Evolutionary conservation across 2,797 vertebrate species (phyloP).

Genomic region (Ptychadena robeensis): DNA sequence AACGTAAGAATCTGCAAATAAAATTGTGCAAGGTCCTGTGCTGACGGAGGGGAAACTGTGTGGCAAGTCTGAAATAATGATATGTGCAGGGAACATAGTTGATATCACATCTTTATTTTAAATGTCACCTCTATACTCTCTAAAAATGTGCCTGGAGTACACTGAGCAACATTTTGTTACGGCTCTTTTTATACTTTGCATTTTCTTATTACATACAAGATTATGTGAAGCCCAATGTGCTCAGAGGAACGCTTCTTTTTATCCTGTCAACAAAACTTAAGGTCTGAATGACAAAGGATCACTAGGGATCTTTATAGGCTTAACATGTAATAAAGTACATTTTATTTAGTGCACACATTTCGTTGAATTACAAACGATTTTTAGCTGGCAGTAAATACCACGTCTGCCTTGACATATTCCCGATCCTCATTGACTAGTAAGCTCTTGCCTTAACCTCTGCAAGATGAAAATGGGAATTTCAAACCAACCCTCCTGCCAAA

Average conservation of each 20-base stretch:
- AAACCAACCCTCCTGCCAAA: slow-evolving; percentile 29
- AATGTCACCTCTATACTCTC: too few relatives aligned
- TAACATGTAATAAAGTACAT: slow-evolving; percentile 33
- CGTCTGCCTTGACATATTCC: slow-evolving; percentile 18
- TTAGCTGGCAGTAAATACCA: slow-evolving; percentile 43
- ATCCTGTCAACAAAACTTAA: slow-evolving; percentile 28
- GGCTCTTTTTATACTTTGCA: background rate
- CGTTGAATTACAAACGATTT: slow-evolving; percentile 29
- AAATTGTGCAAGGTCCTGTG: too few relatives aligned
- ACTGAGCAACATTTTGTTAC: background rate
- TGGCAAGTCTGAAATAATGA: too few relatives aligned
- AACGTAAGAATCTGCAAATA: too few relatives aligned
- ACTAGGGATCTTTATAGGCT: slow-evolving; percentile 21
- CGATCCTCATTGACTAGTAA: slow-evolving; percentile 32
- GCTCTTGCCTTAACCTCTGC: slow-evolving; percentile 9
- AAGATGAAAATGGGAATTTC: slow-evolving; percentile 15
- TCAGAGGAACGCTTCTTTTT: slow-evolving; percentile 4
- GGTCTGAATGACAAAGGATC: background rate
- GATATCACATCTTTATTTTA: too few relatives aligned
- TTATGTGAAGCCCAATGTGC: background rate
- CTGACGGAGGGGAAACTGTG: too few relatives aligned
- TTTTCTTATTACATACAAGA: background rate
- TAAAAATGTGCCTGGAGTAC: too few relatives aligned
- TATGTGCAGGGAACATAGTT: too few relatives aligned
- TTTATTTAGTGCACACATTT: slow-evolving; percentile 22